A percentile compares a stretch with the other conserved stretches of the same genome.
Conservation (phyloP, 2,797 vertebrate species). For the Eupleurogrammus muticus region DNA sequence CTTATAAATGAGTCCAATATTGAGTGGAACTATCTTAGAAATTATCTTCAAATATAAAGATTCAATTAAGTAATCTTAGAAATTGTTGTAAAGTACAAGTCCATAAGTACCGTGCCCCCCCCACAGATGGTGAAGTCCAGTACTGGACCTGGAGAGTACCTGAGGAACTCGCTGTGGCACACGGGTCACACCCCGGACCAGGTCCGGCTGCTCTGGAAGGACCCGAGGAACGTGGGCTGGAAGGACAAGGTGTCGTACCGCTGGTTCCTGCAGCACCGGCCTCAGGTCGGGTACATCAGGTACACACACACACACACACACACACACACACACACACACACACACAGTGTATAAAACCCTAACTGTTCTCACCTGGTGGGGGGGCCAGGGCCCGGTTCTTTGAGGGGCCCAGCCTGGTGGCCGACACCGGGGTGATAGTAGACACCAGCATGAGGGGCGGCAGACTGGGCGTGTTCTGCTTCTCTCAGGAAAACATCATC, state of each 20-base stretch:
- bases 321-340: constrained; percentile 8
- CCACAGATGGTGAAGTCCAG: constrained; percentile 95
- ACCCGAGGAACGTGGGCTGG: constrained; percentile 97
- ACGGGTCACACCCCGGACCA: constrained; percentile 94
- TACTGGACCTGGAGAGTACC: constrained; percentile 95
- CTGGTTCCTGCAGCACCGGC: constrained; percentile 98
- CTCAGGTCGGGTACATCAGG: constrained; percentile 98
- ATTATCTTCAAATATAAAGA: no score
- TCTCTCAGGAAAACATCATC: constrained; percentile 99
- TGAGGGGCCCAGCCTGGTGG: constrained; percentile 93
- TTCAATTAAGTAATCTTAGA: no score
- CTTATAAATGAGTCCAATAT: no score
- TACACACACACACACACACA: constrained; percentile 68
- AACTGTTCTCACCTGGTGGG: constrained; percentile 17
- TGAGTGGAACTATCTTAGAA: no score
- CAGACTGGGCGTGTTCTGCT: constrained; percentile 98
- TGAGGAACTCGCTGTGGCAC: constrained; percentile 98
- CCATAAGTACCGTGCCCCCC: no score
- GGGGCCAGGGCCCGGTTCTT: constrained; percentile 91
- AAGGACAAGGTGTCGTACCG: constrained; percentile 99
- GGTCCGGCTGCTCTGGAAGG: constrained; percentile 97
- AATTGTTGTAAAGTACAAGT: no score
- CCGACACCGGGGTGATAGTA: constrained; percentile 93
- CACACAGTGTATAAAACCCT: not conserved
- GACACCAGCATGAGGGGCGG: constrained; percentile 99